phyloP scores from a whole-genome alignment of 2,797 vertebrate genomes.

The Enteromius radiatus region DNA sequence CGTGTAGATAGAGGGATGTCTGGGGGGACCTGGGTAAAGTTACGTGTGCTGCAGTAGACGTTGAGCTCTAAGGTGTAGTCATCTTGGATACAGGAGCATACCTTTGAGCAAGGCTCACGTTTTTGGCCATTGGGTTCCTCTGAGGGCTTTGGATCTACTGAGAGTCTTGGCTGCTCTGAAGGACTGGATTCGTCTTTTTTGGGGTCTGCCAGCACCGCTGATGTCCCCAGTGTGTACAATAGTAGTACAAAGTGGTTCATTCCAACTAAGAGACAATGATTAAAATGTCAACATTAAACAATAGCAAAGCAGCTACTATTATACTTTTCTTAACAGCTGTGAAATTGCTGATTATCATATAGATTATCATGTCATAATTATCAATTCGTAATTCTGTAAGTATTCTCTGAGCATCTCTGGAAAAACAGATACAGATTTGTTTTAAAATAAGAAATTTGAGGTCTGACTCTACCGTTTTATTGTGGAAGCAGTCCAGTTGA shows the following conservation, averaged over 20 bases:
- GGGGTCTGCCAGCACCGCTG: conserved; percentile 70
- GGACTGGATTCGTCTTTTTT: conserved; percentile 65
- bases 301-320: conserved; percentile 8
- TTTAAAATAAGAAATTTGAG: not conserved
- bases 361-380: not conserved
- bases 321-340: not conserved
- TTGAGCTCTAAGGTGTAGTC: conserved; percentile 87
- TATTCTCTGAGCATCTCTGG: not conserved
- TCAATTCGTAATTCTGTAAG: not conserved
- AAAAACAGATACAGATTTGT: not conserved
- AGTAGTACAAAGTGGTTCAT: conserved; percentile 76
- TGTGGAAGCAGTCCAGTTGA: conserved; percentile 56
- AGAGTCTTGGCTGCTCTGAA: conserved; percentile 61
- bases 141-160: conserved; percentile 37
- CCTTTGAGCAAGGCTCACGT: conserved; percentile 77
- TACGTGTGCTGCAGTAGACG: conserved; percentile 89
- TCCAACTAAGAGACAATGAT: conserved; percentile 65
- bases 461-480: conserved; percentile 29
- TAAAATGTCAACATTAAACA: conserved; percentile 6
- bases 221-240: conserved; percentile 73
- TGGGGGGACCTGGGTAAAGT: conserved; percentile 81
- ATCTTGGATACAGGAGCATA: conserved; percentile 85
- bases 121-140: conserved; percentile 68
- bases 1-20: conserved; percentile 79
- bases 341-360: not conserved